Evolutionary conservation across 2,888 invertebrate species (phyloP), one percentile per base, ranked within the genome.

Genomic region (Morpho helenor): DNA sequence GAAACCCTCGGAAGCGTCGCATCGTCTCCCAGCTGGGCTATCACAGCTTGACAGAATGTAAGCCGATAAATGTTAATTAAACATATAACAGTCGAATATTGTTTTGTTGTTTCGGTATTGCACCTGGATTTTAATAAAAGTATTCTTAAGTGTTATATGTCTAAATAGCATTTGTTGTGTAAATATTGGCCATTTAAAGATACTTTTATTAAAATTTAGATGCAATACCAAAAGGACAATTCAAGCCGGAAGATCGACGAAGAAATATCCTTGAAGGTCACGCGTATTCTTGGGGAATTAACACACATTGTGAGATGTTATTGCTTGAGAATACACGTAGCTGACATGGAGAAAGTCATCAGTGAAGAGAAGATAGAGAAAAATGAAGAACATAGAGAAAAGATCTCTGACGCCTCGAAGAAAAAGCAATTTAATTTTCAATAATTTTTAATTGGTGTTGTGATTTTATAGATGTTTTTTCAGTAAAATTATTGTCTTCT

Each of bases 311-410:
- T 85, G 93, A 94, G 96, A 93, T 97, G 97, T 98, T 98, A 98
- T 98, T 98, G 98, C 98, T 98, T 98, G 97, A 97, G 97, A 98
- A 98, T 98, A 98, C 97, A 97, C 97, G 97, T 98, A 97, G 96
- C 96, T 96, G 94, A 95, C 94, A 94, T 94, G 95, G 92, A 78
- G 74, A 77, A 74, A 78, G 56, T 75, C 91, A 73, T 76, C 91
- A 46, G 8, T 10, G 52, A 59, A 40, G 50, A 56, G 52, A 59
- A 40, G 50, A 56, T 50, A 49, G 31, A 55, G 55, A 8, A 31
- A 16, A 9, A 8, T 9, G 42, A 39, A 42, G 7, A 48, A 40
- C 9, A 1, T 8, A 46, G 50, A 49, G 43, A 31, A 2, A 39
- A 46, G 7, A 9, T 41, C 6, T 41, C 6, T 42, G 31, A 54